Base-by-base conservation (phyloP, 2,888 invertebrate species). In the Petrolisthes manimaculis region DNA sequence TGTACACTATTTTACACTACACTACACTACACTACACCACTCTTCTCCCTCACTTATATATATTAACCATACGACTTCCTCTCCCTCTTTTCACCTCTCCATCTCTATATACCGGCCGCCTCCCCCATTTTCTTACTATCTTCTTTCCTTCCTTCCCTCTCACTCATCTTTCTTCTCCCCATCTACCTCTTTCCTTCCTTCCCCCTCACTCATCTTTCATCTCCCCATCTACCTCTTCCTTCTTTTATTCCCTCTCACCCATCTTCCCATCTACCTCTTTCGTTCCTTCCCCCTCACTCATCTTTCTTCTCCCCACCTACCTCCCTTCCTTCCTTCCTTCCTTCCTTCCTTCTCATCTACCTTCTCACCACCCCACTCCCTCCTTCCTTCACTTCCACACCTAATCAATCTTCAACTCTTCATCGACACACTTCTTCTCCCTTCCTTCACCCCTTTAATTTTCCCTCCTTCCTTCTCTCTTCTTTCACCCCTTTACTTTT, bases 51-150 rank as follows among this genome's bases (percentile, higher is more conserved):
- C 24, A 51, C 51, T 21, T 37, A 6, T 51, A 37, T n/a, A n/a
- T n/a, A n/a, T n/a, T n/a, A n/a, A n/a, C n/a, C n/a, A n/a, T n/a
- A n/a, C n/a, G n/a, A 0, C 53, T 14, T n/a, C n/a, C 83, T 51
- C 83, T 37, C 83, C 5, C 83, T 83, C 83, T 51, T 71, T 69
- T 69, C 51, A 53, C 67, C 54, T 54, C 80, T 80, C 54, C 14
- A 51, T 80, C 53, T 53, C 80, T 80, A 14, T 80, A 6, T 53
- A 51, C 53, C 55, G 4, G 0, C 3, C 55, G 4, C 6, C 3
- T 56, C 0, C 21, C 1, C 55, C 4, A 9, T 0, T 0, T 0
- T 55, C 8, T 61, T 4, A 24, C 0, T 67, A 4, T 51, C n/a
- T 83, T 1, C 71, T 3, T 8, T 4, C 14, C 6, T 24, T 8